These are phyloP conservation scores for Fregetta grallaria DNA, from an alignment of 2,113 vertebrate genomes.

Conservation along the genomic window DNA sequence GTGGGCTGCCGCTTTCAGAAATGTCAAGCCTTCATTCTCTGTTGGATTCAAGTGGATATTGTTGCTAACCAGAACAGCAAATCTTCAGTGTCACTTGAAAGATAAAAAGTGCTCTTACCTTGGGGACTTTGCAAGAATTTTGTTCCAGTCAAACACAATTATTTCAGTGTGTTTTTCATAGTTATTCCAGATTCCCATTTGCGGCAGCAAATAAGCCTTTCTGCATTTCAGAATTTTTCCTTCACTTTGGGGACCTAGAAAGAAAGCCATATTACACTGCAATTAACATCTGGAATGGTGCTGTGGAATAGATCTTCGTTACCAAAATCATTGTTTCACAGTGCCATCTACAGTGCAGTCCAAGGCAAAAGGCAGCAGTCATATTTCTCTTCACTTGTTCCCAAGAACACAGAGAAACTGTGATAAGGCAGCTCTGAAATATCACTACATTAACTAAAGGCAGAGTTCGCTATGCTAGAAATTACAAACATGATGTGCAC, in stretches of 20 bases:
- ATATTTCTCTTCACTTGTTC: background rate
- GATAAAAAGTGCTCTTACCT: conserved; percentile 73
- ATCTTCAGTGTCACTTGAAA: conserved; percentile 47
- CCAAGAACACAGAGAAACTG: background rate
- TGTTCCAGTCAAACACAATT: conserved; percentile 74
- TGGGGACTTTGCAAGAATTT: conserved; percentile 69
- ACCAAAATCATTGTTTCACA: conserved; percentile 37
- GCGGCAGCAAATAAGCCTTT: conserved; percentile 62
- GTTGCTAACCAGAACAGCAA: conserved; percentile 27
- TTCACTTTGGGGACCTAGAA: conserved; percentile 64
- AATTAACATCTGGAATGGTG: conserved; percentile 53
- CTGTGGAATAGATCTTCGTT: background rate
- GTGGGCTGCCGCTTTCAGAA: conserved; percentile 2
- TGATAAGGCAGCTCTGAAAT: background rate
- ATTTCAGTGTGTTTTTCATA: conserved; percentile 68
- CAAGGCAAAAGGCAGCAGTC: background rate
- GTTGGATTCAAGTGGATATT: conserved; percentile 35
- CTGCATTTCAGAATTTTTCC: conserved; percentile 65
- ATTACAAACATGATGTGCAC: background rate
- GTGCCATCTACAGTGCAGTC: conserved; percentile 3
- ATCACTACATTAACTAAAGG: background rate
- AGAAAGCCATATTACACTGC: conserved; percentile 49
- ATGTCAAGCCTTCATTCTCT: conserved; percentile 46
- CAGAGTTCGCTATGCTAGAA: background rate
- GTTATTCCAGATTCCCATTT: conserved; percentile 72